Evolutionary conservation across 2,797 vertebrate genomes (phyloP).

Genomic region (Anguilla marmorata): DNA sequence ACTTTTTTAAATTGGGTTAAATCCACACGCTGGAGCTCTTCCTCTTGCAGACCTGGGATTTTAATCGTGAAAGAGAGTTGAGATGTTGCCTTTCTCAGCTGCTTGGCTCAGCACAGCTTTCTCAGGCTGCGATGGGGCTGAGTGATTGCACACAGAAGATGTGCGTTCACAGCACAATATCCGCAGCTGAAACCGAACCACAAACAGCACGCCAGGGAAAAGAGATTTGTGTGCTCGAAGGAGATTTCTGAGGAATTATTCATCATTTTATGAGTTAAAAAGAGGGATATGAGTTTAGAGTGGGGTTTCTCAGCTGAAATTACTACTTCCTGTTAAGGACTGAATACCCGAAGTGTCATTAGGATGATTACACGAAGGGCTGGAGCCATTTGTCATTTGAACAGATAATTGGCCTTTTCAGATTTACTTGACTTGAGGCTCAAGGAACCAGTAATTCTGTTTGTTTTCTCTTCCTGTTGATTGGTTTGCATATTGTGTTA

Average conservation of each 20-base stretch:
- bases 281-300: not conserved
- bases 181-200: not conserved
- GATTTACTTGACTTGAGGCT: not conserved
- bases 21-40: not conserved
- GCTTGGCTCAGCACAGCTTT: constrained; percentile 6
- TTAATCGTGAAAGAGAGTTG: not conserved
- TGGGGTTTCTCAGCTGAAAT: not conserved
- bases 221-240: not conserved
- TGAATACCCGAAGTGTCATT: not conserved
- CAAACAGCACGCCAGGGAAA: not conserved
- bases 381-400: not conserved
- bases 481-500: not conserved
- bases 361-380: not conserved
- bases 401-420: not conserved
- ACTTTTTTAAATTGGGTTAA: not conserved
- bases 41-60: not conserved
- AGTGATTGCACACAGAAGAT: not conserved
- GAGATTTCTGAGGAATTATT: not conserved
- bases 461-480: not conserved
- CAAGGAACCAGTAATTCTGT: not conserved
- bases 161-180: constrained; percentile 14
- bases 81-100: not conserved
- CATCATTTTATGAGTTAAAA: not conserved
- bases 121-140: not conserved
- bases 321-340: not conserved